These are phyloP conservation scores for Paracyclopina nana DNA, from an alignment of 1,140 invertebrate species.

Conservation along the genomic window DNA sequence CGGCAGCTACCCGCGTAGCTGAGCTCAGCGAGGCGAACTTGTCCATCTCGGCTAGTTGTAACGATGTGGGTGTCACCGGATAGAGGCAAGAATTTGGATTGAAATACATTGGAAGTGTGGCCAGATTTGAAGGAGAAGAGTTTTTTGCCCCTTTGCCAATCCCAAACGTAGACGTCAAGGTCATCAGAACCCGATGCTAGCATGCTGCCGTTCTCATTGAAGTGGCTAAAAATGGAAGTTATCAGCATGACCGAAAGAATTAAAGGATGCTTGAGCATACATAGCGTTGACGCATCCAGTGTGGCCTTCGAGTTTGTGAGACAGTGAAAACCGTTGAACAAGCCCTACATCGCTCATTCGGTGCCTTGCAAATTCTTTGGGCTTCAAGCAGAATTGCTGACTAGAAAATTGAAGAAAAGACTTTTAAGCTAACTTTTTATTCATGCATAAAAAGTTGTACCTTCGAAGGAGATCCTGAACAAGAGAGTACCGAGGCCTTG, in stretches of 20 bases:
- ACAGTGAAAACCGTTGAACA: constrained; percentile 59
- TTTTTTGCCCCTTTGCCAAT: constrained; percentile 53
- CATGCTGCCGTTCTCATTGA: constrained; percentile 52
- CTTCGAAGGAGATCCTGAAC: too few relatives aligned
- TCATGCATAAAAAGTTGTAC: too few relatives aligned
- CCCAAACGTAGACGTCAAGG: constrained; percentile 61
- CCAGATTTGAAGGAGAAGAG: constrained; percentile 46
- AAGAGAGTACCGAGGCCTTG: too few relatives aligned
- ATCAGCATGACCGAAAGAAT: too few relatives aligned
- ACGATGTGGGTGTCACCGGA: constrained; percentile 58
- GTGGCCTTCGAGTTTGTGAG: constrained; percentile 55
- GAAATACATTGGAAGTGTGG: constrained; percentile 23
- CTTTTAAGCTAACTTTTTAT: too few relatives aligned
- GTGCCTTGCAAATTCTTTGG: too few relatives aligned
- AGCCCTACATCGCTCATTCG: too few relatives aligned
- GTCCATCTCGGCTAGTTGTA: constrained; percentile 68
- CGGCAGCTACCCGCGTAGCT: constrained; percentile 32
- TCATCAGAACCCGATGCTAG: constrained; percentile 80
- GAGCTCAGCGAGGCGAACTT: constrained; percentile 42
- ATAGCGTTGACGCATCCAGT: constrained; percentile 77
- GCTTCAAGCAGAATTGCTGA: too few relatives aligned
- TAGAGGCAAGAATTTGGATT: constrained; percentile 46
- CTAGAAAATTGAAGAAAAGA: too few relatives aligned
- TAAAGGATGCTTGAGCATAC: too few relatives aligned
- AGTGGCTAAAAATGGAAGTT: too few relatives aligned